Conservation (phyloP, 2,113 vertebrate species). For the Antigone vipio region DNA sequence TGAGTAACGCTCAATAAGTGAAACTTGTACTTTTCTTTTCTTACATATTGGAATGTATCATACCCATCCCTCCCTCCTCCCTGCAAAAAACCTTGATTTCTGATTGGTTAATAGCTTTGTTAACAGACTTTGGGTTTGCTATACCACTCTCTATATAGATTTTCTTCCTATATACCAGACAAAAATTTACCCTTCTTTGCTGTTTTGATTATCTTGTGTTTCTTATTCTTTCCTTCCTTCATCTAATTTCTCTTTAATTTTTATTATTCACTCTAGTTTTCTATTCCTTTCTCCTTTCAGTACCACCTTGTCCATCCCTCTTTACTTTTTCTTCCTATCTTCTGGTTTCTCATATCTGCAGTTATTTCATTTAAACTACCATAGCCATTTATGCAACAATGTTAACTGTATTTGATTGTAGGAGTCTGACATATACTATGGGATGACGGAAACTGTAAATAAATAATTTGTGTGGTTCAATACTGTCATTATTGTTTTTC, state of each 20-base stretch:
- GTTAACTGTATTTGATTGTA: not conserved
- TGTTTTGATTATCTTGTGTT: not conserved
- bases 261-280: not conserved
- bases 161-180: not conserved
- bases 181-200: not conserved
- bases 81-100: not conserved
- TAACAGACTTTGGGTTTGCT: not conserved
- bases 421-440: not conserved
- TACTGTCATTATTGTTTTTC: not conserved
- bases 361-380: not conserved
- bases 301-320: not conserved
- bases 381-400: not conserved
- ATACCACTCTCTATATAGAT: not conserved
- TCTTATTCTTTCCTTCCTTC: not conserved
- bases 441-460: not conserved
- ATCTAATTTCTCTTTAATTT: not conserved
- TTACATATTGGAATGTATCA: not conserved
- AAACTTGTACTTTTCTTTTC: not conserved
- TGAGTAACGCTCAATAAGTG: not conserved
- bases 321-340: not conserved
- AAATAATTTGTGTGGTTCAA: not conserved
- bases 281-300: not conserved
- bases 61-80: accelerated
- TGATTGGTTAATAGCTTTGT: not conserved
- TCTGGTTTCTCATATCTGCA: not conserved